These are phyloP conservation scores for Butorides virescens DNA, from an alignment of 2,113 vertebrate genomes.

Conservation along the genomic window DNA sequence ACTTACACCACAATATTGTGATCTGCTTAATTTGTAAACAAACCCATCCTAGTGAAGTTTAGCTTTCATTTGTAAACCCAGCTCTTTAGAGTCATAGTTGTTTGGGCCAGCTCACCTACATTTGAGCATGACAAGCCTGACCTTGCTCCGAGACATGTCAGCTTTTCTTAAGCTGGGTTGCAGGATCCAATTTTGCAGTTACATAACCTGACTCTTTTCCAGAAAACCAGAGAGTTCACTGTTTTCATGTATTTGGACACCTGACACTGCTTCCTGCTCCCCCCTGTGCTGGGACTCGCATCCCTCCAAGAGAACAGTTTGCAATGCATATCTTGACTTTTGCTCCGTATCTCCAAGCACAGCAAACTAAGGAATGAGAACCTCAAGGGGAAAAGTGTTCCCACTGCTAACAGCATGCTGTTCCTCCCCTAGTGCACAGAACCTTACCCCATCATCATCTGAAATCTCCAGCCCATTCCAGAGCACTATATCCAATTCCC, in stretches of 20 bases:
- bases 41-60: not conserved
- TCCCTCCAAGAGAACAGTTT: not conserved
- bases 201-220: not conserved
- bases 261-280: slow-evolving; percentile 24
- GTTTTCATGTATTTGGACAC: slow-evolving; percentile 24
- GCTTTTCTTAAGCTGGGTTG: not conserved
- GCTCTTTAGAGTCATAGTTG: not conserved
- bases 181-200: not conserved
- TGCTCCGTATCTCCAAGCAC: not conserved
- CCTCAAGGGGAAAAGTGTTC: not conserved
- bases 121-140: not conserved
- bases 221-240: not conserved
- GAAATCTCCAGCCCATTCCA: not conserved
- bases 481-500: not conserved
- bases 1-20: rapidly evolving
- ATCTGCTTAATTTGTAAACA: not conserved
- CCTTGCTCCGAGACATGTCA: rapidly evolving
- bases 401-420: not conserved
- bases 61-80: not conserved
- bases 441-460: not conserved
- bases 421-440: not conserved
- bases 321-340: slow-evolving; percentile 1
- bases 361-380: slow-evolving; percentile 8
- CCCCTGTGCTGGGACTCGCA: not conserved
- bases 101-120: rapidly evolving